A percentile compares a stretch with the other conserved stretches of the same genome.
Evolutionary conservation across 2,113 vertebrate genomes (phyloP).

Genomic region (Neomonachus schauinslandi): DNA sequence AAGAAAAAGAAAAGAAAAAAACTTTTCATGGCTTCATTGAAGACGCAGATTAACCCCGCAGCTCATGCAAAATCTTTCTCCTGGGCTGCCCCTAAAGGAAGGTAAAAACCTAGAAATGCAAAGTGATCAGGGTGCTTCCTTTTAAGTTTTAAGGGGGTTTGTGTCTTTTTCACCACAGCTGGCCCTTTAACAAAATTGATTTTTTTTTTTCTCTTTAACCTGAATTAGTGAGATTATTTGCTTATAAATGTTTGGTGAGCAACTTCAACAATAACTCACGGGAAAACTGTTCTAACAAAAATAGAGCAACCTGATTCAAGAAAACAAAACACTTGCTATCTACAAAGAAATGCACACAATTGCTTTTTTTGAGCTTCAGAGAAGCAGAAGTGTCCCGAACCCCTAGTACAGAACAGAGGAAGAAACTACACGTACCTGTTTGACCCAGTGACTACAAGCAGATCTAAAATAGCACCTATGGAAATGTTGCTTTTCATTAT

Average conservation of each 20-base stretch:
- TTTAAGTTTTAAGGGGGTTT: background rate
- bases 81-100: background rate
- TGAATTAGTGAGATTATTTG: background rate
- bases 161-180: background rate
- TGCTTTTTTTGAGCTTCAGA: background rate
- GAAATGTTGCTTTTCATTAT: background rate
- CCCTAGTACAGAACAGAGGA: background rate
- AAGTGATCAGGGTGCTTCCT: background rate
- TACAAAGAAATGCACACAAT: background rate
- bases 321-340: background rate
- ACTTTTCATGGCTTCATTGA: background rate
- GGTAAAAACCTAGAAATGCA: background rate
- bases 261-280: background rate
- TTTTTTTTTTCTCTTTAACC: background rate
- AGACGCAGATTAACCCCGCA: background rate
- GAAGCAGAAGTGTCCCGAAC: background rate
- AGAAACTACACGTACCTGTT: background rate
- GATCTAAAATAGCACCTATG: background rate
- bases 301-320: background rate
- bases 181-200: background rate
- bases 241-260: background rate
- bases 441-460: no score
- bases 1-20: background rate
- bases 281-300: conserved; percentile 7
- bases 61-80: background rate